phyloP scores from a whole-genome alignment of 2,113 vertebrate genomes.

The Empidonax alnorum region DNA sequence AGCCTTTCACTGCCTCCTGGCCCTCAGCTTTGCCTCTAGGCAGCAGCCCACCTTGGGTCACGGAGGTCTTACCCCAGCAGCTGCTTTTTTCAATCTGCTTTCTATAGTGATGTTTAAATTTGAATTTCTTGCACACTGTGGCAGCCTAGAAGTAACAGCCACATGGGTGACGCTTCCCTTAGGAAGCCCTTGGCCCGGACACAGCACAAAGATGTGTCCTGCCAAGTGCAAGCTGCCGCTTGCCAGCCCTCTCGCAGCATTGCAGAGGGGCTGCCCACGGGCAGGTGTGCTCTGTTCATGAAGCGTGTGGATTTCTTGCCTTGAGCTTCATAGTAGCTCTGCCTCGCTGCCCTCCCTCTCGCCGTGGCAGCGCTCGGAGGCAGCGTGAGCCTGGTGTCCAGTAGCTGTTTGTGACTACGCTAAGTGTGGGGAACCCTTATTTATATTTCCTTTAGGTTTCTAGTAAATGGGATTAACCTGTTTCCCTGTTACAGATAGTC shows the following conservation, averaged over 20 bases:
- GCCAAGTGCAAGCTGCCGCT: background rate
- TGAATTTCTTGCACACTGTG: slow-evolving; percentile 13
- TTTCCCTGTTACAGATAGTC: slow-evolving; percentile 34
- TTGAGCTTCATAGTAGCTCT: slow-evolving; percentile 61
- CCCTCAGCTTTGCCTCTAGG: slow-evolving; percentile 11
- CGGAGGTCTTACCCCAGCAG: slow-evolving; percentile 13
- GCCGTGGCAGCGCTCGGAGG: background rate
- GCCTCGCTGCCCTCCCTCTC: slow-evolving; percentile 15
- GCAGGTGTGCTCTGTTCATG: background rate
- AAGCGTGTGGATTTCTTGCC: slow-evolving; percentile 46
- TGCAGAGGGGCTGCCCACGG: background rate
- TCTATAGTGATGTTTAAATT: slow-evolving; percentile 29
- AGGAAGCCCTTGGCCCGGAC: background rate
- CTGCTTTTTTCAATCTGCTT: slow-evolving; percentile 58
- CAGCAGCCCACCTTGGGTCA: background rate
- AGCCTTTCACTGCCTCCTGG: background rate
- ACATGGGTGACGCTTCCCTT: background rate
- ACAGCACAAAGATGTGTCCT: background rate
- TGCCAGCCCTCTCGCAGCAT: background rate
- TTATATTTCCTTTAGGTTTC: slow-evolving; percentile 64
- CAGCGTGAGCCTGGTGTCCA: slow-evolving; percentile 47
- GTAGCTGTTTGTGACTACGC: slow-evolving; percentile 75
- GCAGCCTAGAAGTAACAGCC: background rate
- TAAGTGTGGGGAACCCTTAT: slow-evolving; percentile 49
- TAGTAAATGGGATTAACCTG: background rate